Evolutionary conservation across 2,113 vertebrate species (phyloP), one percentile per base, ranked within the genome.

Genomic region (Struthio camelus): DNA sequence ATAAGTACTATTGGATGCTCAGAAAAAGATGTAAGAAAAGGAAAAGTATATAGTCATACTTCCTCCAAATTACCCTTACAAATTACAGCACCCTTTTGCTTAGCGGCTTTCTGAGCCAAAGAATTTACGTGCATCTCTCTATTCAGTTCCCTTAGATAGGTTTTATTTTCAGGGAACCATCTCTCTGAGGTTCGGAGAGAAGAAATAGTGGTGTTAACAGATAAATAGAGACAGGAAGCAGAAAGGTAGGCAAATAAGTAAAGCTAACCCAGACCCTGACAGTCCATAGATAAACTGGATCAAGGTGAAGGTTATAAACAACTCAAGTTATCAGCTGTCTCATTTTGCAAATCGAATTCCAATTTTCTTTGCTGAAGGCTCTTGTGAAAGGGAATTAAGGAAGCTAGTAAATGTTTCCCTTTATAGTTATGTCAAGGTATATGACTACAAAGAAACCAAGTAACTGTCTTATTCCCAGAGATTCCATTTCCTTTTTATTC

Each of bases 321-420:
- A 30, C 59, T 3, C 32, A 4, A 42, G 17, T 30, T 42, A 59
- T 34, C n/a, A 66, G 44, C 8, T 23, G 8, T 12, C 3, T 6
- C 22, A 12, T 70, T 86, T 51, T 48, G 5, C 10, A 93, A 69
- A 14, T 12, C 4, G 24, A 73, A 14, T 40, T 84, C 6, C 18
- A 38, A 4, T 4, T 77, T 69, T 42, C 18, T 89, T 65, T 17
- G 6, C 23, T 50, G 69, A 89, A 69, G 2, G 24, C 2, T 27
- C 6, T 5, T 0, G 1, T 15, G 56, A 53, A 61, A 79, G 2
- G 2, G 4, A 34, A 24, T 20, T 53, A 30, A 75, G 13, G 15
- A 83, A 86, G 71, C 46, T 15, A 38, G 22, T 10, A 25, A 66
- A 8, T 27, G 61, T 14, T 2, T n/a, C 11, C 3, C 13, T 62